Base-by-base conservation (phyloP, 2,888 invertebrate genomes). In the Trissoscelio sp. region DNA sequence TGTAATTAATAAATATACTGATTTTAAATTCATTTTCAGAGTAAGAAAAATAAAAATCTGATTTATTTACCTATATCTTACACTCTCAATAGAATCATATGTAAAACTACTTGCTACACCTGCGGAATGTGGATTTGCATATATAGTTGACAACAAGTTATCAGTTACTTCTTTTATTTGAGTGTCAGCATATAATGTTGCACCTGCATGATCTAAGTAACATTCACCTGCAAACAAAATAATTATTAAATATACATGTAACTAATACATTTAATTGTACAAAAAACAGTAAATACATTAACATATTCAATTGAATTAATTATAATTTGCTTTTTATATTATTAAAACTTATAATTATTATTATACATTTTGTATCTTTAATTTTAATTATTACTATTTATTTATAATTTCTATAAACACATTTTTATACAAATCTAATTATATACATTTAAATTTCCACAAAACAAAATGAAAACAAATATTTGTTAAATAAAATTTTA, bases 121-220 rank as follows among this genome's bases (percentile, higher is more conserved):
- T 70, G 93, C 91, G 7, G 95, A 95, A 92, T 99, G 99, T 9
- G 99, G 99, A 93, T 99, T 99, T 86, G 96, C 96, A 88, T 96
- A 97, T 2, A 97, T 90, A 91, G 95, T 95, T n/a, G 91, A 92
- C 48, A 93, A 91, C 24, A 98, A 92, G 88, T 97, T 95, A 57
- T 94, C 91, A 70, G 93, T 92, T 11, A 95, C 92, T 39, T 93
- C 92, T 79, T 94, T 92, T 22, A 98, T 93, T 92, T 97, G 96
- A 84, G 93, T 93, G 89, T 95, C 93, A 3, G 97, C 94, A 89
- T 97, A 98, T 58, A 98, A 91, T 5, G 96, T 95, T 9, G 97
- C 94, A 6, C 97, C 98, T 39, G 96, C 96, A 93, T 98, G 97
- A 91, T 98, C 98, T 88, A 98, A 92, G 91, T 98, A 98, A 87